Base-by-base conservation (phyloP, 2,113 vertebrate species). In the Conger conger region DNA sequence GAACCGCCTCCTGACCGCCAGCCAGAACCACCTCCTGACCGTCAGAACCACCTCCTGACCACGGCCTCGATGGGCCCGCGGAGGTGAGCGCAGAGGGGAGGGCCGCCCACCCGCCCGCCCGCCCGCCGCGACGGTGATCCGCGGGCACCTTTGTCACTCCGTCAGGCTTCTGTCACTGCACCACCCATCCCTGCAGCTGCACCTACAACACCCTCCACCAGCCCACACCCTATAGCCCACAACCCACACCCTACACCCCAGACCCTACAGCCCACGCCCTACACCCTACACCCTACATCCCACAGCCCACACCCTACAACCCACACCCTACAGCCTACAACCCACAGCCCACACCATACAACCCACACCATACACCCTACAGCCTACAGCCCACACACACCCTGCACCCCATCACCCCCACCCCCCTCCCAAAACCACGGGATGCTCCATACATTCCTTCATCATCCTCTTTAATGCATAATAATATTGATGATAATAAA, bases 61-160 rank as follows among this genome's bases (percentile, higher is more conserved):
- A 30, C 23, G 42, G 23, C 42, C 37, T 33, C 20, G 79, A 16
- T 27, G 20, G 42, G 40, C 79, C 60, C 20, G 27, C 3, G 23
- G 60, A n/a, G 60, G 27, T 20, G 54, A 15, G 54, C 4, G 20
- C 3, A 23, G 60, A 23, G 23, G n/a, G 60, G 27, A 7, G 60
- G 60, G 18, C 1, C 20, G 60, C 17, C 23, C 3, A 4, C 68
- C 20, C 36, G 9, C 37, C 81, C 33, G 35, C 37, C 68, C 33
- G n/a, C 0, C 1, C 11, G n/a, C 33, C 36, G 37, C 95, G 92
- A 92, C 92, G 89, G 89, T 95, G 94, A 95, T 93, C 95, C 94
- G 92, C 95, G 94, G 95, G 96, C 96, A 93, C 93, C 93, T 88
- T 93, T 18, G 89, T 86, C 93, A 93, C 37, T 0, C 5, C 9